phyloP scores from a whole-genome alignment of 2,797 vertebrate species.

The Gallinago nigripennis region DNA sequence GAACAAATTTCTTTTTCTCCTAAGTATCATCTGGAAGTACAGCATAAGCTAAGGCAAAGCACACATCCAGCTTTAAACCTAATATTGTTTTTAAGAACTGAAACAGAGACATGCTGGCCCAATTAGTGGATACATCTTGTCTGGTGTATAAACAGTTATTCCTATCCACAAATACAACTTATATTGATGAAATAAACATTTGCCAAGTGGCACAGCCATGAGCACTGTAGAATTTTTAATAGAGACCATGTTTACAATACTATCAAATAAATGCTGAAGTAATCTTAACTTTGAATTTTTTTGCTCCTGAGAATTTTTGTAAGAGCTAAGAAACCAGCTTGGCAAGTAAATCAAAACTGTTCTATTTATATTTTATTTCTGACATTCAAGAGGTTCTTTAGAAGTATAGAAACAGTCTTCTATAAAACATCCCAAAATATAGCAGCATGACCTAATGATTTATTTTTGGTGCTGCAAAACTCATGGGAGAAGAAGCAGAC shows the following conservation, averaged over 20 bases:
- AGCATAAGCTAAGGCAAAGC: background rate
- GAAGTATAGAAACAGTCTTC: conserved; percentile 32
- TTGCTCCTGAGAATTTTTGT: conserved; percentile 2
- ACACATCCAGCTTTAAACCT: background rate
- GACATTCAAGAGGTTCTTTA: conserved; percentile 20
- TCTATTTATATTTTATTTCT: conserved; percentile 46
- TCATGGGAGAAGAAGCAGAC: background rate
- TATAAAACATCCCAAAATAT: conserved; percentile 45
- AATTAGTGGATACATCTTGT: background rate
- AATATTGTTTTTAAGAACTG: background rate
- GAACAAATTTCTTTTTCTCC: background rate
- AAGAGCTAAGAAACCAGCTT: background rate
- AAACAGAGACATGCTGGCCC: background rate
- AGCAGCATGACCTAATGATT: conserved; percentile 3
- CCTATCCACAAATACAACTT: background rate
- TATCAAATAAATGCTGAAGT: conserved; percentile 18
- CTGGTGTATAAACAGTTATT: background rate
- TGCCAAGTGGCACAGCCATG: background rate
- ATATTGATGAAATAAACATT: background rate
- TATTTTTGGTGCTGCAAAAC: conserved; percentile 23
- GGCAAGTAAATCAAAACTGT: conserved; percentile 49
- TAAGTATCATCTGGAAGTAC: background rate
- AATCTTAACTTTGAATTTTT: conserved; percentile 5
- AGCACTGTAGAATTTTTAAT: background rate
- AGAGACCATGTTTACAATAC: background rate